These are phyloP conservation scores for Agrotis exclamationis DNA, from an alignment of 2,888 invertebrate genomes.

Conservation along the genomic window DNA sequence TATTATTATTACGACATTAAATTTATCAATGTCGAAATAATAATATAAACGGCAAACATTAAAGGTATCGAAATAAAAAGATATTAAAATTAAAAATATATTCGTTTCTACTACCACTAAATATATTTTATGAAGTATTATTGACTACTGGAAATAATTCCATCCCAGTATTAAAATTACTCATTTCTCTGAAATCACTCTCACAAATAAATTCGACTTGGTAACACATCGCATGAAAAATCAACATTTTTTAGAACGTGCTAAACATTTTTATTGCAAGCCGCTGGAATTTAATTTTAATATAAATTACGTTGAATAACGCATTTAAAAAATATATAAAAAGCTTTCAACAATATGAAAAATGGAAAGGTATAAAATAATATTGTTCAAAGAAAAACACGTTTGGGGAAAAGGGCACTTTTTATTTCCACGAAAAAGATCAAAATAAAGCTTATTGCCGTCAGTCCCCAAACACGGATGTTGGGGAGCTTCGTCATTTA, in stretches of 20 bases:
- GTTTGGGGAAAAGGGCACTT: constrained; percentile 30
- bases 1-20: too few relatives aligned
- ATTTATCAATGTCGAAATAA: too few relatives aligned
- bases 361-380: constrained; percentile 38
- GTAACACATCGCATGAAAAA: constrained; percentile 1
- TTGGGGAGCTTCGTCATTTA: constrained; percentile 51
- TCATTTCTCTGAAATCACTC: background rate
- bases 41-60: too few relatives aligned
- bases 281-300: constrained; percentile 15
- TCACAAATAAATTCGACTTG: background rate
- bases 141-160: too few relatives aligned
- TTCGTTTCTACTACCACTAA: too few relatives aligned
- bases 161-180: background rate
- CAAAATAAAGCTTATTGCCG: constrained; percentile 54
- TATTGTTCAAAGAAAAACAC: constrained; percentile 43
- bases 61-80: background rate
- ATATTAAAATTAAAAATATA: background rate
- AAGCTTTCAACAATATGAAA: background rate
- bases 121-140: too few relatives aligned
- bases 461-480: constrained; percentile 26
- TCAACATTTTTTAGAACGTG: constrained; percentile 10
- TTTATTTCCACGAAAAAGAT: constrained; percentile 54
- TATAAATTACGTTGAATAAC: constrained; percentile 29
- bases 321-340: background rate
- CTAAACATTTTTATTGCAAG: constrained; percentile 20